Base-by-base conservation (phyloP, 2,888 invertebrate genomes). In the Drosophila seclusa region DNA sequence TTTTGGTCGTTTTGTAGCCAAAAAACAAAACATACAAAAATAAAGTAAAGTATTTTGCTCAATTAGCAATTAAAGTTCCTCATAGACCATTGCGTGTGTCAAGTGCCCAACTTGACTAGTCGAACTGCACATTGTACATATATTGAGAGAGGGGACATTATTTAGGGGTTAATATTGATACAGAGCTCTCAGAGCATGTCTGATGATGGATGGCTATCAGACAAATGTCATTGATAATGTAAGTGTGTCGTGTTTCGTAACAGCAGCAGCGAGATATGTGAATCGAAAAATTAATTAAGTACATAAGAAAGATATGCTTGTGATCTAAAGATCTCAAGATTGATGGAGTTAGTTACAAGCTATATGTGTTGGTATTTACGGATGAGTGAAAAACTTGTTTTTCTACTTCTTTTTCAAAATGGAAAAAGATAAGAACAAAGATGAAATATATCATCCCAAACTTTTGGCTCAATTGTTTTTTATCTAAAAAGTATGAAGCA, bases 31-130 rank as follows among this genome's bases (percentile, higher is more conserved):
- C 21, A 13, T 1, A 36, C 18, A 13, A 11, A 21, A 21, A 21
- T 16, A 16, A 4, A 45, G 8, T 45, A 27, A 24, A 76, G 69
- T 72, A 80, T 87, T 86, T 89, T 76, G 80, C 76, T 86, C 86
- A 87, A 86, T 87, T 90, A 89, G 83, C 87, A 78, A 87, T 87
- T 87, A 90, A 87, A 84, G 73, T 84, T 77, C 69, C 64, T 83
- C 73, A 76, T 76, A 81, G 84, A 63, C 50, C 78, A 72, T 84
- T 89, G 84, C 84, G 89, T 84, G 83, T 76, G 66, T 62, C 77
- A 34, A 76, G 50, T 68, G 62, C 49, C 66, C 71, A 65, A 63
- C 42, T 61, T 61, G 73, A 66, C 74, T 52, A 65, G 53, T 55
- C 38, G 48, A 32, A 18, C 16, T 18, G 11, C 45, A 24, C 45